Evolutionary conservation across 2,113 vertebrate genomes (phyloP).

Genomic region (Corvus cornix): DNA sequence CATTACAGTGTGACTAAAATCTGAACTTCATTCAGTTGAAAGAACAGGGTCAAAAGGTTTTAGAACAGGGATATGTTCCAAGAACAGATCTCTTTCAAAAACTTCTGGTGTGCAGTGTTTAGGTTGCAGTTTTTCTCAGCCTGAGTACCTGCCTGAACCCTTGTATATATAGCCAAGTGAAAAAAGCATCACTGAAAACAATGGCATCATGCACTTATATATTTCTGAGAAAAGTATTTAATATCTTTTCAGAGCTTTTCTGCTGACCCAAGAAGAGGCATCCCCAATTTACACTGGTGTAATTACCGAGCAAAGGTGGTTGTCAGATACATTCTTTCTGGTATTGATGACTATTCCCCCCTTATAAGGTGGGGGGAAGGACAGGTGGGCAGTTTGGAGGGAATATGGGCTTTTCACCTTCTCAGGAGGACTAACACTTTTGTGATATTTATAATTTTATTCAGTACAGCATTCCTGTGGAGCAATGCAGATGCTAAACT

Average conservation of each 20-base stretch:
- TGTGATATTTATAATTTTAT: not conserved
- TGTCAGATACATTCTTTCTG: not conserved
- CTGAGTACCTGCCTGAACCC: not conserved
- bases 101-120: not conserved
- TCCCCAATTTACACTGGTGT: not conserved
- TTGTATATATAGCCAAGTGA: not conserved
- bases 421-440: not conserved
- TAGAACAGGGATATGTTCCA: not conserved
- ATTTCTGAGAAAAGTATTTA: not conserved
- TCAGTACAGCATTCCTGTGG: conserved; percentile 1
- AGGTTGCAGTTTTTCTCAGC: not conserved
- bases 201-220: not conserved
- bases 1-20: not conserved
- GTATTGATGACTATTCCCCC: not conserved
- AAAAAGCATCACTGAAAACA: not conserved
- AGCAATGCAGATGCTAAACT: conserved; percentile 56
- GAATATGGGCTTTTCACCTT: not conserved
- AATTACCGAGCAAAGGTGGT: not conserved
- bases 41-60: not conserved
- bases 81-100: not conserved
- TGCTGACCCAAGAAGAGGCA: not conserved
- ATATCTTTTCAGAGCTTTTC: not conserved
- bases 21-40: not conserved
- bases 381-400: not conserved
- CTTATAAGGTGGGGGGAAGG: not conserved